These are phyloP conservation scores for Phrynosoma platyrhinos DNA, from an alignment of 2,113 vertebrate species.

Conservation along the genomic window DNA sequence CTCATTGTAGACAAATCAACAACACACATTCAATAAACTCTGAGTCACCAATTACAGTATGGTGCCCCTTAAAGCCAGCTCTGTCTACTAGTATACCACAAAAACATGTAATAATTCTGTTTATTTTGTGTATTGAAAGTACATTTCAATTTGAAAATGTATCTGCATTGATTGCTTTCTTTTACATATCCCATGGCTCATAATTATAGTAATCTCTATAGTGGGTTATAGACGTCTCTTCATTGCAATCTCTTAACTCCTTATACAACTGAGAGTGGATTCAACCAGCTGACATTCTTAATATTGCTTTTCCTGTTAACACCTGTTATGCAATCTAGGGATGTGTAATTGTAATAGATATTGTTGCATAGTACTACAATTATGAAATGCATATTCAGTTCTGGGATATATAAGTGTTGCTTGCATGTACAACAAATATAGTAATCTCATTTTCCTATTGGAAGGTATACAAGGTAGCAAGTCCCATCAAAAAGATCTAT, in stretches of 20 bases:
- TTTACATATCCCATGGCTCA: background rate
- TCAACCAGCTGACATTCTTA: constrained; percentile 25
- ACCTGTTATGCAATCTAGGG: constrained; percentile 28
- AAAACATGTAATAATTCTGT: background rate
- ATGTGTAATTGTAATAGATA: background rate
- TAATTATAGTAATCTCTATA: background rate
- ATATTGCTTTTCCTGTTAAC: constrained; percentile 44
- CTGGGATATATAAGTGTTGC: constrained; percentile 48
- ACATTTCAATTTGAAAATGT: background rate
- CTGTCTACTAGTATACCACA: background rate
- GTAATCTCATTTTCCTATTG: constrained; percentile 57
- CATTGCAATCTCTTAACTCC: background rate
- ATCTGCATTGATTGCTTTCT: background rate
- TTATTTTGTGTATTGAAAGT: background rate
- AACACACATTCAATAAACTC: no score
- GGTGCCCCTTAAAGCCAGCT: no score
- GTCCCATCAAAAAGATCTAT: constrained; percentile 68
- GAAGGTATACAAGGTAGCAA: constrained; percentile 56
- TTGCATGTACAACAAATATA: constrained; percentile 28
- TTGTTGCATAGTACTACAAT: constrained; percentile 49
- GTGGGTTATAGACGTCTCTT: constrained; percentile 16
- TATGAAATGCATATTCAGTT: constrained; percentile 59
- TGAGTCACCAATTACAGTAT: no score
- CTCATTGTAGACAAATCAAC: no score
- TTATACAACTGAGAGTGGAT: background rate